Evolutionary conservation across 2,113 vertebrate genomes (phyloP).

Genomic region (Chamaea fasciata): DNA sequence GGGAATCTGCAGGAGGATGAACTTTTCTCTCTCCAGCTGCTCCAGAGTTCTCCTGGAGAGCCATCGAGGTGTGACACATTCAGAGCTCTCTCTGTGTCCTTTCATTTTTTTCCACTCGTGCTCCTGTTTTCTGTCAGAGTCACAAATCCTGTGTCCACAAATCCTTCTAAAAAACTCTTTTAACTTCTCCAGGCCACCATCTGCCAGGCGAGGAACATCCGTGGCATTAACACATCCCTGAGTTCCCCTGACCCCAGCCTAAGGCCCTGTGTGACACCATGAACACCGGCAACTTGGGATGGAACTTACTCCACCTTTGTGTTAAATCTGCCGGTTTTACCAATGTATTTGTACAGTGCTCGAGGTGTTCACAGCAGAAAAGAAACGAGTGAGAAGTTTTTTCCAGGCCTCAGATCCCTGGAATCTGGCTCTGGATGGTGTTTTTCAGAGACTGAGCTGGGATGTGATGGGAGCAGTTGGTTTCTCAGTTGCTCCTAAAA

Average conservation of each 20-base stretch:
- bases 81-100: not conserved
- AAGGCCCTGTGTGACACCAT: not conserved
- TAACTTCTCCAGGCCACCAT: not conserved
- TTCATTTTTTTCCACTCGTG: not conserved
- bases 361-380: not conserved
- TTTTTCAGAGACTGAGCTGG: not conserved
- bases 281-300: not conserved
- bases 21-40: not conserved
- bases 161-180: not conserved
- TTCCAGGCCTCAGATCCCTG: not conserved
- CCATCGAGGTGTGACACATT: not conserved
- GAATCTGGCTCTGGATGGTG: accelerated
- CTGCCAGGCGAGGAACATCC: not conserved
- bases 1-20: not conserved
- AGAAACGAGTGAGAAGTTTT: not conserved
- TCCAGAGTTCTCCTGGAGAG: not conserved
- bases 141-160: not conserved
- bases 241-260: not conserved
- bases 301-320: not conserved
- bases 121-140: not conserved
- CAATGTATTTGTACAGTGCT: not conserved
- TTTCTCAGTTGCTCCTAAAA: not conserved
- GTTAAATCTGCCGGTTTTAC: accelerated
- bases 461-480: not conserved
- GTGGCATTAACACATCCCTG: not conserved